Conservation (phyloP, 2,113 vertebrate genomes). For the Neolamprologus hecqui region DNA sequence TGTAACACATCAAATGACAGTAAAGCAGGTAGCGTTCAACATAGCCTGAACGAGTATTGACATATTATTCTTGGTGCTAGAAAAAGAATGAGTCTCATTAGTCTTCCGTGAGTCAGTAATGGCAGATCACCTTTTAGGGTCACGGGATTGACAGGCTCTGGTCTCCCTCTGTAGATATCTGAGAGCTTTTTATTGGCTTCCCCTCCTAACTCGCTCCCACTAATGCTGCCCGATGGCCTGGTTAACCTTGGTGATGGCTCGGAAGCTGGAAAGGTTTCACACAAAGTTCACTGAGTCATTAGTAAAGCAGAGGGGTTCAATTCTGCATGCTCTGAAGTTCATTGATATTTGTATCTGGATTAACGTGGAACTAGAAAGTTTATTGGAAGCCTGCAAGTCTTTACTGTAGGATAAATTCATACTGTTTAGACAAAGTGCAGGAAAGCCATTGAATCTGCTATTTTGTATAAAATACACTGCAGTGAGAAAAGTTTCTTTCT, state of each 20-base stretch:
- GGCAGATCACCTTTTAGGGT: constrained; percentile 71
- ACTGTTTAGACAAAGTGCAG: background rate
- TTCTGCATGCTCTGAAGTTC: constrained; percentile 28
- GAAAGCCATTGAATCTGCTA: background rate
- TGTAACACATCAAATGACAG: constrained; percentile 25
- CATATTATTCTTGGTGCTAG: constrained; percentile 68
- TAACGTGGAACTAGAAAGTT: background rate
- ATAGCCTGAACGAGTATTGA: constrained; percentile 68
- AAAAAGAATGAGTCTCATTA: constrained; percentile 76
- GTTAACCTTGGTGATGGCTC: constrained; percentile 66
- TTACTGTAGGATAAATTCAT: background rate
- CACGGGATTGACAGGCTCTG: constrained; percentile 70
- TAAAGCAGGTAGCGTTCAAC: constrained; percentile 54
- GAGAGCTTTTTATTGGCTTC: constrained; percentile 68
- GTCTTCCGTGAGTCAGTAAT: constrained; percentile 73
- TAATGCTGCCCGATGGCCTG: constrained; percentile 62
- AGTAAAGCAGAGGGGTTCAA: constrained; percentile 30
- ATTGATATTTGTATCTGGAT: constrained; percentile 33
- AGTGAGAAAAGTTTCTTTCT: constrained; percentile 55
- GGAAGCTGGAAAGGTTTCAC: constrained; percentile 63
- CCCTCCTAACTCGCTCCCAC: constrained; percentile 60
- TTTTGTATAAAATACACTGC: background rate
- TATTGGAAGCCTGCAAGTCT: background rate
- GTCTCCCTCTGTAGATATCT: constrained; percentile 70
- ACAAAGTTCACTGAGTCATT: constrained; percentile 66